These are phyloP conservation scores for Triplophysa rosa DNA, from an alignment of 2,113 vertebrate species.

Conservation along the genomic window DNA sequence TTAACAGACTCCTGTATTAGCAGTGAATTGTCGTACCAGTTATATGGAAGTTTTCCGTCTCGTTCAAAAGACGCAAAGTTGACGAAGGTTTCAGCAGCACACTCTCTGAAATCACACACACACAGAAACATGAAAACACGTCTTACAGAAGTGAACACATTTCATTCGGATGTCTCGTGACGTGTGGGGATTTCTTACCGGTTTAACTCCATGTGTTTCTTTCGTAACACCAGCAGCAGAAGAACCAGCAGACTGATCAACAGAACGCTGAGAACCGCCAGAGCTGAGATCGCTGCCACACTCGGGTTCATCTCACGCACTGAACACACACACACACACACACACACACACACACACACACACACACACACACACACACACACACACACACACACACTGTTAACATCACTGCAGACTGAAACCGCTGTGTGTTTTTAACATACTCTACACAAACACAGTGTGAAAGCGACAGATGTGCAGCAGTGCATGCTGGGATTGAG, in stretches of 20 bases:
- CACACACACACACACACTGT: slow-evolving; percentile 29
- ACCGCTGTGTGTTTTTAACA: too few relatives aligned
- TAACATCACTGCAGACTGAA: too few relatives aligned
- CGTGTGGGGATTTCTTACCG: slow-evolving; percentile 67
- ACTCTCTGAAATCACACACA: slow-evolving; percentile 79
- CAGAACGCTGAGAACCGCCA: slow-evolving; percentile 88
- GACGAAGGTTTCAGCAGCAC: slow-evolving; percentile 92
- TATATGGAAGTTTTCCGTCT: slow-evolving; percentile 94
- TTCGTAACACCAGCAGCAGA: slow-evolving; percentile 87
- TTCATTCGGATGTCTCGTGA: too few relatives aligned
- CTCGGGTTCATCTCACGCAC: slow-evolving; percentile 93
- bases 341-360: slow-evolving; percentile 35
- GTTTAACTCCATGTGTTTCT: slow-evolving; percentile 91
- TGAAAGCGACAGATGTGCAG: too few relatives aligned
- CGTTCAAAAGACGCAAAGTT: slow-evolving; percentile 95
- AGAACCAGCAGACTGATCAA: slow-evolving; percentile 86
- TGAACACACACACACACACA: slow-evolving; percentile 58
- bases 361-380: slow-evolving; percentile 28
- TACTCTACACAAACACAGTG: too few relatives aligned
- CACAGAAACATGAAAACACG: neutral
- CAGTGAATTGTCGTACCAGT: slow-evolving; percentile 80
- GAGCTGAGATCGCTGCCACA: slow-evolving; percentile 87
- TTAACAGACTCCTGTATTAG: neutral
- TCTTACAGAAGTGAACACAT: too few relatives aligned
- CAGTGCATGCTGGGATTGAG: too few relatives aligned